phyloP scores from a whole-genome alignment of 2,113 vertebrate species.

The Hemibagrus wyckioides region DNA sequence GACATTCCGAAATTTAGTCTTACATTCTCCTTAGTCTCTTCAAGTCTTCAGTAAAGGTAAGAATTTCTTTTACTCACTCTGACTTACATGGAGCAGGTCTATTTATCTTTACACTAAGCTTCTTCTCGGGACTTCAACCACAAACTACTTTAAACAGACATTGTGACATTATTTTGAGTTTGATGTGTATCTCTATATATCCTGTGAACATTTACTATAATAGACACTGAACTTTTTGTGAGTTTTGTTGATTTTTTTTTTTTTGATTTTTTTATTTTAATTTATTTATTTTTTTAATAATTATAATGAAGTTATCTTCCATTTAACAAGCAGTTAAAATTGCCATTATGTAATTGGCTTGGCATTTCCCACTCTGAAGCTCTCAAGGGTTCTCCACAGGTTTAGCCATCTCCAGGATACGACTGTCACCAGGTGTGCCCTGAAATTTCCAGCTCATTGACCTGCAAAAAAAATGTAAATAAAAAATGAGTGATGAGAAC shows the following conservation, averaged over 20 bases:
- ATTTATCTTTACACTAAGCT: background rate
- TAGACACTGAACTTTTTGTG: background rate
- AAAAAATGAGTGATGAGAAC: background rate
- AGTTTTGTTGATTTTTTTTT: too few relatives aligned
- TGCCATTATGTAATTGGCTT: background rate
- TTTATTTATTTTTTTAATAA: too few relatives aligned
- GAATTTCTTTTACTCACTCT: conserved; percentile 13
- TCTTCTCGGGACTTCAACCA: background rate
- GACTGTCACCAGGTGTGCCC: conserved; percentile 38
- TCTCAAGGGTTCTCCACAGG: background rate
- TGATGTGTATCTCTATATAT: background rate
- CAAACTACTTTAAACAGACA: background rate
- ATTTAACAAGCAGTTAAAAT: background rate
- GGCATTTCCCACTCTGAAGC: background rate
- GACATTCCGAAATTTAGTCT: background rate
- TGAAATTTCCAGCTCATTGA: background rate
- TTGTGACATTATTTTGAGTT: background rate
- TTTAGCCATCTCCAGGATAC: conserved; percentile 35
- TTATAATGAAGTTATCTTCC: background rate
- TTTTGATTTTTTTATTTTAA: background rate
- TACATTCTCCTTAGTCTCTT: conserved; percentile 28
- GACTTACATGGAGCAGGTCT: background rate
- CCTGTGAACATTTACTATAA: background rate
- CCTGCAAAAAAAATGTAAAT: background rate
- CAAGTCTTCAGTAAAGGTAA: conserved; percentile 43